Conservation (phyloP, 2,888 invertebrate genomes). For the Vandiemenella viatica region DNA sequence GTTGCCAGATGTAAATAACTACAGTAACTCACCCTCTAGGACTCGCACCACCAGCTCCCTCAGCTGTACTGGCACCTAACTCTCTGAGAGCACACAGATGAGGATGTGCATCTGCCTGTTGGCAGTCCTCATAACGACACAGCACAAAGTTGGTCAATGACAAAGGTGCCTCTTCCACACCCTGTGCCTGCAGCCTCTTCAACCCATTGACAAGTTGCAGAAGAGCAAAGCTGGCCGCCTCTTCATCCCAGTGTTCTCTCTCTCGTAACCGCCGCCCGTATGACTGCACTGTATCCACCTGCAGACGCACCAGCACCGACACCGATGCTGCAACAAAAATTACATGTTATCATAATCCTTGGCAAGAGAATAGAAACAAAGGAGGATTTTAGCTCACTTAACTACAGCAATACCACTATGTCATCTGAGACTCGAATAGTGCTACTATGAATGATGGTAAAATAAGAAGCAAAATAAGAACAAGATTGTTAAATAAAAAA, state of each 20-base stretch:
- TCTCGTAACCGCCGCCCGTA: conserved; percentile 41
- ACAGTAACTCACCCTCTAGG: too few species aligned
- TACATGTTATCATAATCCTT: too few species aligned
- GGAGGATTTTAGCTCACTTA: too few species aligned
- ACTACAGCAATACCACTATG: too few species aligned
- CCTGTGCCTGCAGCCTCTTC: conserved; percentile 67
- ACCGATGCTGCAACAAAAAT: conserved; percentile 44
- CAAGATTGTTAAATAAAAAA: too few species aligned
- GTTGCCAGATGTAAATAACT: too few species aligned
- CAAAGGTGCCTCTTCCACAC: conserved; percentile 61
- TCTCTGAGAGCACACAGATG: conserved; percentile 27
- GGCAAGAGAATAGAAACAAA: too few species aligned
- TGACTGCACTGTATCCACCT: conserved; percentile 57
- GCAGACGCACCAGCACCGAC: conserved; percentile 55
- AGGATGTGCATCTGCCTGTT: conserved; percentile 20
- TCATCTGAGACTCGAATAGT: too few species aligned
- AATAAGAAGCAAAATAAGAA: too few species aligned
- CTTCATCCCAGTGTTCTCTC: conserved; percentile 31
- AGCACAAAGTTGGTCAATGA: conserved; percentile 57
- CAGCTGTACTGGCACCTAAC: background rate
- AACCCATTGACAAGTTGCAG: conserved; percentile 67
- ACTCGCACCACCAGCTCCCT: too few species aligned
- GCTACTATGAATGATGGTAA: too few species aligned
- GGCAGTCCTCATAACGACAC: conserved; percentile 44
- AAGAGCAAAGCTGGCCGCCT: conserved; percentile 61